These are phyloP conservation scores for Syngnathus typhle DNA, from an alignment of 2,113 vertebrate genomes.

Conservation along the genomic window DNA sequence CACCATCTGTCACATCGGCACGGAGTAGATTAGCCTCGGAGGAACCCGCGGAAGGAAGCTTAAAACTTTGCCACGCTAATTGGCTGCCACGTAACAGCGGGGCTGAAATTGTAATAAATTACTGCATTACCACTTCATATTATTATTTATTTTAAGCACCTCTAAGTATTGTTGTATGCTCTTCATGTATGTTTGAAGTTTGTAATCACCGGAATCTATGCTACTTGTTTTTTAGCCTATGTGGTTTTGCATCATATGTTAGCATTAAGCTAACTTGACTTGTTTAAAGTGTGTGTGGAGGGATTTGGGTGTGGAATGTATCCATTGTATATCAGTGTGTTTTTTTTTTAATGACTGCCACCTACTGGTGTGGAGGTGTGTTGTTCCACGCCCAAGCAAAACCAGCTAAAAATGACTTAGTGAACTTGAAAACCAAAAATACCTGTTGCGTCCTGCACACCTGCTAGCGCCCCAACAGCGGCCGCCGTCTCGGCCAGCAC, in stretches of 20 bases:
- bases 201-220: background rate
- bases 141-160: background rate
- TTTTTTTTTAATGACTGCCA: background rate
- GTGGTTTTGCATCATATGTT: background rate
- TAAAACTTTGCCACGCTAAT: slow-evolving; percentile 38
- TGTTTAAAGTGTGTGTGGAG: background rate
- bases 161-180: background rate
- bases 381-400: background rate
- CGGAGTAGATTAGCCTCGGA: slow-evolving; percentile 59
- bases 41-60: slow-evolving; percentile 45
- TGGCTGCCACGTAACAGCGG: background rate
- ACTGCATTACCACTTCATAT: background rate
- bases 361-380: background rate
- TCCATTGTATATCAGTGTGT: background rate
- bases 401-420: background rate
- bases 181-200: no score
- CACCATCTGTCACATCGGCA: slow-evolving; percentile 70
- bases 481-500: slow-evolving; percentile 95
- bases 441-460: slow-evolving; percentile 81
- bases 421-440: slow-evolving; percentile 12
- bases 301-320: background rate
- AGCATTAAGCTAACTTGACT: background rate
- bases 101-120: background rate
- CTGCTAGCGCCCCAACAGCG: slow-evolving; percentile 92
- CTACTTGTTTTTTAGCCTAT: background rate